A percentile compares a stretch with the other conserved stretches of the same genome.
phyloP scores from a whole-genome alignment of 2,113 vertebrate genomes.

The Prionailurus viverrinus region DNA sequence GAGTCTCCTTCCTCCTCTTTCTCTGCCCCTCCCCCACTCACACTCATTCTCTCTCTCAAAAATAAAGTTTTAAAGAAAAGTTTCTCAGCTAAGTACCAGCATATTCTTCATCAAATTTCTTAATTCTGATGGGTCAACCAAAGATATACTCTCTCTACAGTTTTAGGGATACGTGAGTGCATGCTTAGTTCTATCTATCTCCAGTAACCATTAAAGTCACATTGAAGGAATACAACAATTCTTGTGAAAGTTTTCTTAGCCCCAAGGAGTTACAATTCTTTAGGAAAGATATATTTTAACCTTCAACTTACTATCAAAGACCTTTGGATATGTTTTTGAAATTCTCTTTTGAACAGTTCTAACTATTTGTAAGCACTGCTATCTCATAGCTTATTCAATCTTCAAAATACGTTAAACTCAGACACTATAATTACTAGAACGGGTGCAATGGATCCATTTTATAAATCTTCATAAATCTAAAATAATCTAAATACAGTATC shows the following conservation, averaged over 20 bases:
- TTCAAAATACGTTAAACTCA: background rate
- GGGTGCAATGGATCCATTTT: no score
- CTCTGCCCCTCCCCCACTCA: no score
- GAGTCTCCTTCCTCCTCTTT: no score
- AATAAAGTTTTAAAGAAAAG: background rate
- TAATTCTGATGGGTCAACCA: background rate
- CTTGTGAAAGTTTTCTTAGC: background rate
- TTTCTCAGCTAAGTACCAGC: background rate
- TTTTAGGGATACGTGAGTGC: background rate
- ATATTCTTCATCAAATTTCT: slow-evolving; percentile 12
- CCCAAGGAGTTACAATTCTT: background rate
- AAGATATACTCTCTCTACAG: background rate
- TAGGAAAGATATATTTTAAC: background rate
- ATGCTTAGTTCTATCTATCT: background rate
- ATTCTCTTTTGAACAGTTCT: background rate
- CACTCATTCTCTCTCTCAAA: no score
- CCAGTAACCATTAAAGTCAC: background rate
- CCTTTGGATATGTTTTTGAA: background rate
- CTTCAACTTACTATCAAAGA: background rate
- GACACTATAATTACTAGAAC: background rate
- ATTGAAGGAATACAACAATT: background rate
- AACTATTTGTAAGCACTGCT: background rate
- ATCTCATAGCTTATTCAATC: background rate
- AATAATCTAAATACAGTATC: background rate
- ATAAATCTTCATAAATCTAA: background rate